Percentiles rank a stretch among this genome's conserved stretches.
Conservation (phyloP, 92 coral and sea anemone species). For the Metridium senile region DNA sequence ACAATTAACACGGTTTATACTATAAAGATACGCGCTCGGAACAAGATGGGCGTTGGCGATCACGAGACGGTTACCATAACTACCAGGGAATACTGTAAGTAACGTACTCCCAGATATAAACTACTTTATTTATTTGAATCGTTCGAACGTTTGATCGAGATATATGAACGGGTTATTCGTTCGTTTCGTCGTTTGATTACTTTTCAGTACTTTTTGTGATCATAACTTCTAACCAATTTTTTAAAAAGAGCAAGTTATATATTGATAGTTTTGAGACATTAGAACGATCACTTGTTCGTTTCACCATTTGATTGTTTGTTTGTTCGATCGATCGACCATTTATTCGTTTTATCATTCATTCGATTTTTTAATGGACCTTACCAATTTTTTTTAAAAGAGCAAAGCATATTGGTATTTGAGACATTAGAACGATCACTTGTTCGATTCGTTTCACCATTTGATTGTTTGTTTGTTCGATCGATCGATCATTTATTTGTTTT, state of each 20-base stretch:
- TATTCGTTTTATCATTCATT: neutral
- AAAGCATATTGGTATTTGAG: too few species aligned
- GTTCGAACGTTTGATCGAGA: too few species aligned
- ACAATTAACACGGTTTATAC: constrained; percentile 11
- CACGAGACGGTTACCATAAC: constrained; percentile 38
- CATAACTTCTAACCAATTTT: too few species aligned
- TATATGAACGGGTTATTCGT: too few species aligned
- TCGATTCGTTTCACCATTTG: neutral
- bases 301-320: neutral
- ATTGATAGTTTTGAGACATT: too few species aligned
- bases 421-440: neutral
- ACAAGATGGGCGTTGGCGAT: constrained; percentile 44
- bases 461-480: neutral
- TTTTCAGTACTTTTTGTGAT: too few species aligned
- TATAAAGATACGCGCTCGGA: constrained; percentile 33
- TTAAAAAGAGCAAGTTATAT: too few species aligned
- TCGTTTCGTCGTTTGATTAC: neutral
- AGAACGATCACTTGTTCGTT: neutral
- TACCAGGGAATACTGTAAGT: constrained; percentile 46
- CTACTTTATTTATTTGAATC: neutral
- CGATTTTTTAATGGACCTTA: too few species aligned
- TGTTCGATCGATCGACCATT: neutral
- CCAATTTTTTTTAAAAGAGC: too few species aligned
- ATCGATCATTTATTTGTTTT: neutral
- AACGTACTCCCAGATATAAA: too few species aligned